phyloP scores from a whole-genome alignment of 2,113 vertebrate genomes.

The Pseudorectes ferrugineus region DNA sequence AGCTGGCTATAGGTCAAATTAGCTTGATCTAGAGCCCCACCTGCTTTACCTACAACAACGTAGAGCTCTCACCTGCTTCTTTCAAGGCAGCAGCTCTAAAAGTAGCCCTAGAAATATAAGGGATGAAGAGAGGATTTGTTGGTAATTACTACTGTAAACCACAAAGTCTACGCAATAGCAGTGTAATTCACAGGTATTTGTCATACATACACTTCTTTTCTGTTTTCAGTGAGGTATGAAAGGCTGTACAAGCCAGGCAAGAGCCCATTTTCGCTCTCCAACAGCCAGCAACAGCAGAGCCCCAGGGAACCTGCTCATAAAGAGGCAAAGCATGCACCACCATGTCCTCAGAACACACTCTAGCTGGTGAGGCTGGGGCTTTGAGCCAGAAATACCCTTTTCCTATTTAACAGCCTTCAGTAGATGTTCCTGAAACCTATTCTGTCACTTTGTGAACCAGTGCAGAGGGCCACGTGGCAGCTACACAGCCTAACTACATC shows the following conservation, averaged over 20 bases:
- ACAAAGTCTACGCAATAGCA: background rate
- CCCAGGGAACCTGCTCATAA: background rate
- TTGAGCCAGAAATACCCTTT: background rate
- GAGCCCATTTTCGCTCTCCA: background rate
- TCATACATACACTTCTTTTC: background rate
- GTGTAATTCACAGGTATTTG: background rate
- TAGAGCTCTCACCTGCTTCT: background rate
- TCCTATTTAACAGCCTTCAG: background rate
- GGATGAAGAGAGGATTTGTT: background rate
- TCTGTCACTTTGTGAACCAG: background rate
- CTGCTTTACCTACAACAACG: background rate
- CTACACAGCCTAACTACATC: background rate
- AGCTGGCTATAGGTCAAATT: background rate
- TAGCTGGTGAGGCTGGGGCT: background rate
- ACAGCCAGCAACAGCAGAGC: background rate
- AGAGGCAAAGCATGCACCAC: background rate
- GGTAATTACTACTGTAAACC: background rate
- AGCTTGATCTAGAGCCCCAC: background rate
- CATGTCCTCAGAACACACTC: background rate
- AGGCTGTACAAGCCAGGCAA: background rate
- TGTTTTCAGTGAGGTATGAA: background rate
- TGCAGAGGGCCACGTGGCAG: fast-evolving
- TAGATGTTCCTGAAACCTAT: background rate
- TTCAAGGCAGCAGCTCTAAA: background rate
- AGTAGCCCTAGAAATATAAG: background rate